phyloP scores from a whole-genome alignment of 2,113 vertebrate species.

The Dryoscopus gambensis region DNA sequence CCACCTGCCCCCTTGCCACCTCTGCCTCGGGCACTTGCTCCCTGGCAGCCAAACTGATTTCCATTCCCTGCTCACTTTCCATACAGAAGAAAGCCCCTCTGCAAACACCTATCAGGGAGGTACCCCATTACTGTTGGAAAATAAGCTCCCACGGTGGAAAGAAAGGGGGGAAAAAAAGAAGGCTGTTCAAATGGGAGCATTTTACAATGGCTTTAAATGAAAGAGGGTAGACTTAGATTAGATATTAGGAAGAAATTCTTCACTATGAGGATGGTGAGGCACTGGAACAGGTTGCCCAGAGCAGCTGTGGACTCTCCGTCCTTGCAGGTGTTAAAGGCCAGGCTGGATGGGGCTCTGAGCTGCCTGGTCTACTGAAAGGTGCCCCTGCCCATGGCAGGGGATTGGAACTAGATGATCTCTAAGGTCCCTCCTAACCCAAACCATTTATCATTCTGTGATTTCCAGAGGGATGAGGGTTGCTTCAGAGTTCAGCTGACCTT shows the following conservation, averaged over 20 bases:
- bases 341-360: neutral
- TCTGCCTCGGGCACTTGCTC: rapidly evolving
- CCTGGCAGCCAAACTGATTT: neutral
- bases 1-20: neutral
- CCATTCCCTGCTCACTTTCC: neutral
- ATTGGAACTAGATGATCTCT: neutral
- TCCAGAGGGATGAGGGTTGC: neutral
- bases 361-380: neutral
- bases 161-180: neutral
- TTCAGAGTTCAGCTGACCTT: neutral
- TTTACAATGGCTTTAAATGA: neutral
- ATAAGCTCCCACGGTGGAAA: neutral
- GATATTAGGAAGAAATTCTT: neutral
- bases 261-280: neutral
- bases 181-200: neutral
- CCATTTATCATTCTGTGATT: neutral
- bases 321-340: neutral
- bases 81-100: neutral
- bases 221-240: neutral
- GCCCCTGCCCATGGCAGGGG: neutral
- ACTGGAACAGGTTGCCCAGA: neutral
- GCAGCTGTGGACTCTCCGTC: neutral
- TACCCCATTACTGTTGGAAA: neutral
- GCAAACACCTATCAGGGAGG: neutral
- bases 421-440: neutral